phyloP scores from a whole-genome alignment of 2,113 vertebrate species.

The Odontophorus gujanensis region DNA sequence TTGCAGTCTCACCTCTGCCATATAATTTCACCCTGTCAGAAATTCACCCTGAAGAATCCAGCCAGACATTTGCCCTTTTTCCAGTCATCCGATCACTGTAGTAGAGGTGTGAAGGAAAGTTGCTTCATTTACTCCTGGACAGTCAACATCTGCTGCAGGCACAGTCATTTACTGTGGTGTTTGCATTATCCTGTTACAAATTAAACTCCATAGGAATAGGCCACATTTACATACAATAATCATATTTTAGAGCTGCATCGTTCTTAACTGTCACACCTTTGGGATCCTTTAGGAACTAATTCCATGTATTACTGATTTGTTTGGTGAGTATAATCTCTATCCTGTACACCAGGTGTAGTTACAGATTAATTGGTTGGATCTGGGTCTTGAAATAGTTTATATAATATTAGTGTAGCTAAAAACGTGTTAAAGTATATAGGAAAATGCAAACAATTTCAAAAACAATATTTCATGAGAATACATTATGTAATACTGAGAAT shows the following conservation, averaged over 20 bases:
- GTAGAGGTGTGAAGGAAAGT: not conserved
- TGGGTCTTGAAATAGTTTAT: not conserved
- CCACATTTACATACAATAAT: not conserved
- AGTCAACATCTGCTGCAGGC: not conserved
- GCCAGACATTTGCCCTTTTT: not conserved
- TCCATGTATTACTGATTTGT: not conserved
- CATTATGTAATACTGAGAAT: not conserved
- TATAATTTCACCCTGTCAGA: not conserved
- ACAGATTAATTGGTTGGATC: not conserved
- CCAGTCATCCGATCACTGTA: fast-evolving
- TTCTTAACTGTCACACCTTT: not conserved
- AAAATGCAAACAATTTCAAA: not conserved
- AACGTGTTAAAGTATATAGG: not conserved
- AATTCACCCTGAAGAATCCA: not conserved
- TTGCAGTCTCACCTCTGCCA: not conserved
- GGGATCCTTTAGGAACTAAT: not conserved
- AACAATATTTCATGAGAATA: not conserved
- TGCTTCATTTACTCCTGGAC: not conserved
- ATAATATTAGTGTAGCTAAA: not conserved
- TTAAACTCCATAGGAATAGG: not conserved
- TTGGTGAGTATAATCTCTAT: not conserved
- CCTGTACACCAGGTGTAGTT: not conserved
- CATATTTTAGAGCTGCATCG: not conserved
- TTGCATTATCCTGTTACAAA: not conserved
- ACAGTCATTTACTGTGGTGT: not conserved